Evolutionary conservation across 92 coral and sea anemone genomes (phyloP), one percentile per base, ranked within the genome.

Genomic region (Bergia puertoricense): DNA sequence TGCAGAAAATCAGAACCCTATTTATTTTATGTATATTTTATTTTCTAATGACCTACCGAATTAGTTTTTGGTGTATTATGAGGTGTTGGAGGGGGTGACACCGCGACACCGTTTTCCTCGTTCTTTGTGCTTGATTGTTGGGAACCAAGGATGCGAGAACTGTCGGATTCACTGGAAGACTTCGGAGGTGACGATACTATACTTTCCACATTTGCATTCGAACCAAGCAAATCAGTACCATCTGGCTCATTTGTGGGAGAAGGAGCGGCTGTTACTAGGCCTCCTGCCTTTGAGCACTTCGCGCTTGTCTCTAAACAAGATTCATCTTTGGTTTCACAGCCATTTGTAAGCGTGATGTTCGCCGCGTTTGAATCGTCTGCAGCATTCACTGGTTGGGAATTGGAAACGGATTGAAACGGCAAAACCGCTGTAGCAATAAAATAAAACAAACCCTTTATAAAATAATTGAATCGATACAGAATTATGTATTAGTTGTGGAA

Each of bases 191-290:
- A 22, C n/a, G 14, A 9, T 16, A 4, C 77, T 48, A 14, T 71
- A 84, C 46, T 71, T 71, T 84, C 87, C 0, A 84, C 78, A 30
- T 68, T 67, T 66, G 39, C 18, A 30, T 45, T 56, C 45, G 87
- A 46, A 23, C 16, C 23, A 6, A 41, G 51, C 6, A 13, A 39
- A 45, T 15, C 38, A 42, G n/a, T 42, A 6, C 23, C 80, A 45
- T 0, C 39, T 36, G 57, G 13, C 80, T 85, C 45, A 38, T 79
- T 90, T 43, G 96, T 93, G 37, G 98, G 92, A 6, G 98, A 93
- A 10, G 92, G 96, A 13, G 98, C 98, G 11, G 94, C 96, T 39
- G 92, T 95, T 0, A 93, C 98, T 9, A 95, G 96, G 1, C 98
- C 98, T 74, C 98, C 98, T 81, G 76, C 42, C 37, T 71, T 74